These are phyloP conservation scores for Petrocephalus sullivani DNA, from an alignment of 2,797 vertebrate genomes.

Conservation along the genomic window DNA sequence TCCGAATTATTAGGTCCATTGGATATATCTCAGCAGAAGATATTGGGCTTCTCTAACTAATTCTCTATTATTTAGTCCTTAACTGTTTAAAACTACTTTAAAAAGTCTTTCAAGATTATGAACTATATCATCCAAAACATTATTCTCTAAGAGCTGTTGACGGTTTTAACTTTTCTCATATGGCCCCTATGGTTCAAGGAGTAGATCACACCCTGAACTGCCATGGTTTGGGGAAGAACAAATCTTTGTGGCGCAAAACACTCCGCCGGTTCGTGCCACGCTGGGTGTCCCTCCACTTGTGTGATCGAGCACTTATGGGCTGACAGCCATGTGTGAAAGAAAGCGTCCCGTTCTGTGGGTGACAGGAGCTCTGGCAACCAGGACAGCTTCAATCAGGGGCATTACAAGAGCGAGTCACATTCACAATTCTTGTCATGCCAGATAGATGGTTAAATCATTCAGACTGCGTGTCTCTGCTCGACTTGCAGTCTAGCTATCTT, in stretches of 20 bases:
- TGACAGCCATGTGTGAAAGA: not conserved
- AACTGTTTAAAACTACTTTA: not conserved
- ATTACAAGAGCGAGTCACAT: not conserved
- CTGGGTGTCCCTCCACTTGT: not conserved
- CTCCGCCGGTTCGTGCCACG: not conserved
- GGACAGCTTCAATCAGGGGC: constrained; percentile 6
- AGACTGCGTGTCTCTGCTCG: not conserved
- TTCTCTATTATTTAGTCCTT: not conserved
- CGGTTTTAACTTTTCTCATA: not conserved
- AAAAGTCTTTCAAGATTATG: not conserved
- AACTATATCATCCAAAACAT: not conserved
- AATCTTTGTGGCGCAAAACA: not conserved
- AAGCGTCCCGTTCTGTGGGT: not conserved
- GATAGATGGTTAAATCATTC: not conserved
- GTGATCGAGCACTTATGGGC: not conserved
- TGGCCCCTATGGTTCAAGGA: not conserved
- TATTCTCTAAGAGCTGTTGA: not conserved
- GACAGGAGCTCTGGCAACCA: not conserved
- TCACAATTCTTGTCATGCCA: not conserved
- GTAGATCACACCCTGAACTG: not conserved
- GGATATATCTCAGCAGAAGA: not conserved
- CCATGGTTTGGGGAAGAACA: not conserved
- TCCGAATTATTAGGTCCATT: not conserved
- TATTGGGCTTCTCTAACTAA: not conserved
- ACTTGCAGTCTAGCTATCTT: not conserved